These are phyloP conservation scores for Hyposoter dolosus DNA, from an alignment of 2,888 invertebrate genomes.

Conservation along the genomic window DNA sequence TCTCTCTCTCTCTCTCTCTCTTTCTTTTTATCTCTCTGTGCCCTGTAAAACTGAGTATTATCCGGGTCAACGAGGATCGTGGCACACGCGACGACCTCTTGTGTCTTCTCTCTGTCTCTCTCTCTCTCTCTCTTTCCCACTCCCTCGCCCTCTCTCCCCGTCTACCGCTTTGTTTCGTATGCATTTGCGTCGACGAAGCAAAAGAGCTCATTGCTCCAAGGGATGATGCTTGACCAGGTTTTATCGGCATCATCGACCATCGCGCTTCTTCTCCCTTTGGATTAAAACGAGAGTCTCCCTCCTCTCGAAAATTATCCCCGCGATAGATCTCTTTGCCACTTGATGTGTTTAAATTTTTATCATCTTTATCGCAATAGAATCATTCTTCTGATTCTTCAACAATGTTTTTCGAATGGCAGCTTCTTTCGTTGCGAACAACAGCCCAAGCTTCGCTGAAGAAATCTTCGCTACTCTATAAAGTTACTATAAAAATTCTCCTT, in stretches of 20 bases:
- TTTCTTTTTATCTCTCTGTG: constrained; percentile 23
- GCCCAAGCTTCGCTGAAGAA: too few species aligned
- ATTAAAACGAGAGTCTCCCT: background rate
- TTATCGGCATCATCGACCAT: constrained; percentile 34
- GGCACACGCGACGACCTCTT: constrained; percentile 50
- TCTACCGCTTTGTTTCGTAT: constrained; percentile 16
- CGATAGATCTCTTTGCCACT: constrained; percentile 36
- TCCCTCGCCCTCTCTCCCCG: background rate
- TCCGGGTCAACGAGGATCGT: constrained; percentile 67
- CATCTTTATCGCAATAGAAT: background rate
- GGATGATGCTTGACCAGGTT: constrained; percentile 64
- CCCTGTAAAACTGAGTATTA: constrained; percentile 57
- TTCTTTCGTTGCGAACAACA: background rate
- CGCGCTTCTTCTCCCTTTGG: constrained; percentile 13
- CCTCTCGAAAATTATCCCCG: constrained; percentile 19
- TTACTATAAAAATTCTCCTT: constrained; percentile 24
- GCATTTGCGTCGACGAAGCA: constrained; percentile 49
- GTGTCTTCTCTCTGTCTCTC: background rate
- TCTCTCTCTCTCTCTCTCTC: constrained; percentile 31
- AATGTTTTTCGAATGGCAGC: background rate
- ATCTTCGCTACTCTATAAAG: too few species aligned
- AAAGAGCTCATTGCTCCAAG: constrained; percentile 64
- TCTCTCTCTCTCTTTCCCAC: background rate
- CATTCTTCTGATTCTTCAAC: background rate
- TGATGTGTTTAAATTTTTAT: background rate